These are phyloP conservation scores for Fissipunctia ypsillon DNA, from an alignment of 2,888 invertebrate genomes.

Conservation along the genomic window DNA sequence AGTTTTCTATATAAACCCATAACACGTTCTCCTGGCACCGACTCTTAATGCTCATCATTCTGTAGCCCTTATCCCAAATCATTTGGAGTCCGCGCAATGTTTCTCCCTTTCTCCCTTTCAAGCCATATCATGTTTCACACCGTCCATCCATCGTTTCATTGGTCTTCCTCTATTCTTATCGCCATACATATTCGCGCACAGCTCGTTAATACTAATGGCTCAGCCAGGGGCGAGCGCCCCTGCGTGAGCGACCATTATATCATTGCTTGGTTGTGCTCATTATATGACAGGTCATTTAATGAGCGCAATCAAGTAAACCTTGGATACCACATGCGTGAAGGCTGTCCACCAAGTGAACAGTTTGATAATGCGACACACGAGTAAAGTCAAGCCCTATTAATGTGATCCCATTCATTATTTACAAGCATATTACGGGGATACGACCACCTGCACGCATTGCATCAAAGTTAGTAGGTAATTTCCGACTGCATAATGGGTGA, in stretches of 20 bases:
- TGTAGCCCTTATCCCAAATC: background rate
- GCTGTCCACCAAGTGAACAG: background rate
- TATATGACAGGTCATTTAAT: no score
- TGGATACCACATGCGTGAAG: background rate
- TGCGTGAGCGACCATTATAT: no score
- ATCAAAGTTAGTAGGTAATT: background rate
- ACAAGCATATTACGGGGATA: background rate
- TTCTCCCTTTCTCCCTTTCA: background rate
- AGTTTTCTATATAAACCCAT: no score
- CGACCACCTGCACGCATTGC: background rate
- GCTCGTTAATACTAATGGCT: background rate
- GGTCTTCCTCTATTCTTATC: background rate
- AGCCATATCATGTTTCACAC: background rate
- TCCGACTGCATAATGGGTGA: background rate
- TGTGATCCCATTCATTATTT: conserved; percentile 1
- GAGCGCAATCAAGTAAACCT: background rate
- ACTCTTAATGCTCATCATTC: background rate
- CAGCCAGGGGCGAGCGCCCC: no score
- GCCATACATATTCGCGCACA: background rate
- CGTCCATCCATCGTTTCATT: no score
- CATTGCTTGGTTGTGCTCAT: no score
- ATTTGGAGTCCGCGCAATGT: background rate
- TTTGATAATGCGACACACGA: background rate
- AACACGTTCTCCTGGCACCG: no score
- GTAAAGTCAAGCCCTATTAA: no score